These are phyloP conservation scores for Steinernema feltiae DNA, from an alignment of 1,140 invertebrate species.

Conservation along the genomic window DNA sequence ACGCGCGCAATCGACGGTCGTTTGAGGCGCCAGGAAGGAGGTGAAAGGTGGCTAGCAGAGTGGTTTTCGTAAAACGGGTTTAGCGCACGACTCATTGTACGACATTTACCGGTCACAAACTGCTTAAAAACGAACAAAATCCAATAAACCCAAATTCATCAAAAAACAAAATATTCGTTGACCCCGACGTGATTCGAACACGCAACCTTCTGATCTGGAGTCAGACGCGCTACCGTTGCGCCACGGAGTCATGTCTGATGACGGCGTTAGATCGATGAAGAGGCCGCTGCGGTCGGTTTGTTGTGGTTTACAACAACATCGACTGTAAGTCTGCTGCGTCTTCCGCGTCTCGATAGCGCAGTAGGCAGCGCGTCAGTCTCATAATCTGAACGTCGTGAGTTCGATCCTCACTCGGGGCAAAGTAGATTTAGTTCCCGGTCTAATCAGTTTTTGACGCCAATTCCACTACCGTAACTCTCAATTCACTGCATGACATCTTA, in stretches of 20 bases:
- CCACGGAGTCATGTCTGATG: too few relatives aligned
- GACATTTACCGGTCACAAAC: too few relatives aligned
- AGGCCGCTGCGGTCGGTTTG: too few relatives aligned
- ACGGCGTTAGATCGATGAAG: too few relatives aligned
- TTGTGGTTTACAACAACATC: background rate
- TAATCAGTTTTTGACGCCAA: background rate
- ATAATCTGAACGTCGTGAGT: slow-evolving; percentile 93
- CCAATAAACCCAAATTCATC: too few relatives aligned
- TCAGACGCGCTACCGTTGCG: too few relatives aligned
- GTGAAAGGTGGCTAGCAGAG: background rate
- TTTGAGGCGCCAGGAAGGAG: background rate
- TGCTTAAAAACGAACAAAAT: too few relatives aligned
- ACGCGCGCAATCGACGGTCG: background rate
- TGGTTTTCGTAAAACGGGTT: background rate
- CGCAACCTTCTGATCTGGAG: too few relatives aligned
- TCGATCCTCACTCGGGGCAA: slow-evolving; percentile 72
- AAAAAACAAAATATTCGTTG: too few relatives aligned
- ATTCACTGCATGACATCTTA: background rate
- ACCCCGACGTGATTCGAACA: too few relatives aligned
- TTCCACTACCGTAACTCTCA: background rate
- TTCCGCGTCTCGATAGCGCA: slow-evolving; percentile 65
- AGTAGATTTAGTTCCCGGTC: background rate
- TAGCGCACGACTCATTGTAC: background rate
- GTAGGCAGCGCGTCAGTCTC: slow-evolving; percentile 90
- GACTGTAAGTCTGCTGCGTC: background rate